phyloP scores from a whole-genome alignment of 2,797 vertebrate genomes.

The Staurois parvus region DNA sequence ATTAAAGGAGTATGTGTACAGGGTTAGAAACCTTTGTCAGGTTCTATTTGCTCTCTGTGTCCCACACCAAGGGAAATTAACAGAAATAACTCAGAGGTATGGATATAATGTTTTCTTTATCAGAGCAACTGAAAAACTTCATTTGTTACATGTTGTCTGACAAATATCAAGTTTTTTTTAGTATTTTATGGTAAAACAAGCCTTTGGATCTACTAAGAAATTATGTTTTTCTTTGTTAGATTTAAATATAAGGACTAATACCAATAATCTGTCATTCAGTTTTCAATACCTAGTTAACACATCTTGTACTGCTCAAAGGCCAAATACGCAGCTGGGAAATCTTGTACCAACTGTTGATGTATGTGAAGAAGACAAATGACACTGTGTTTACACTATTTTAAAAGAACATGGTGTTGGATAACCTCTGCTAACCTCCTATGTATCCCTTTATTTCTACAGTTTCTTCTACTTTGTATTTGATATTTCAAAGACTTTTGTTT shows the following conservation, averaged over 20 bases:
- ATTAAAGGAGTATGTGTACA: too few species aligned
- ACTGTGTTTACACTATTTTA: neutral
- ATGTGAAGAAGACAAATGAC: slow-evolving; percentile 15
- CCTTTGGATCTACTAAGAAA: too few species aligned
- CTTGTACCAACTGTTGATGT: neutral
- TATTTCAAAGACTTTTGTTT: neutral
- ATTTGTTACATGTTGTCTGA: too few species aligned
- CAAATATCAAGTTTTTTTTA: too few species aligned
- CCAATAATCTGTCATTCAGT: neutral
- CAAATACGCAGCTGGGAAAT: neutral
- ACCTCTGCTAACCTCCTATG: neutral
- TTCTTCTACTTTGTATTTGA: neutral
- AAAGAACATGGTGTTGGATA: neutral
- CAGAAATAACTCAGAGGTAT: too few species aligned
- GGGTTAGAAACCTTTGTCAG: too few species aligned
- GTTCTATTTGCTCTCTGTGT: too few species aligned
- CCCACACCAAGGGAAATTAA: too few species aligned
- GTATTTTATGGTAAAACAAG: too few species aligned
- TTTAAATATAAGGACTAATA: neutral
- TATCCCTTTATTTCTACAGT: neutral
- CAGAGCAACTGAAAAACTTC: too few species aligned
- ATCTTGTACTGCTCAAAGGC: slow-evolving; percentile 10
- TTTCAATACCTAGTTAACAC: neutral
- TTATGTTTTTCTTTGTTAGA: too few species aligned
- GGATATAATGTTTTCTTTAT: too few species aligned